Conservation (phyloP, 2,113 vertebrate genomes). For the Eolophus roseicapilla region DNA sequence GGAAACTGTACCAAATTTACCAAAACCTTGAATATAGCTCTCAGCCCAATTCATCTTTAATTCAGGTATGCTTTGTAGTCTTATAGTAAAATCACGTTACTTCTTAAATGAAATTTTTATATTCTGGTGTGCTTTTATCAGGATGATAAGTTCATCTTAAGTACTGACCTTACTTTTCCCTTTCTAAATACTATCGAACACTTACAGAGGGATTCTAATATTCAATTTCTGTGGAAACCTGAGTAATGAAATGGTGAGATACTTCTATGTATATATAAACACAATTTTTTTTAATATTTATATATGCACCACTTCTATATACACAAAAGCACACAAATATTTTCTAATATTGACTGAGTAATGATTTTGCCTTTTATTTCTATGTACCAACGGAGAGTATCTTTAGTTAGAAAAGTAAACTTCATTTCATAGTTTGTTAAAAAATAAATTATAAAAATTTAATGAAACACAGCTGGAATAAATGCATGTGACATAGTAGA, state of each 20-base stretch:
- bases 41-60: neutral
- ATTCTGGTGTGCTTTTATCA: neutral
- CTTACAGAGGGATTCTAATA: neutral
- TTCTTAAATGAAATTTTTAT: neutral
- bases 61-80: neutral
- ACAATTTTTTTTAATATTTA: neutral
- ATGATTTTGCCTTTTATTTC: neutral
- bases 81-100: neutral
- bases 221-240: neutral
- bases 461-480: conserved; percentile 19
- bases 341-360: neutral
- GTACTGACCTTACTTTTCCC: neutral
- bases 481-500: neutral
- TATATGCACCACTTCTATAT: neutral
- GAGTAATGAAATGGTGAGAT: neutral
- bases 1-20: neutral
- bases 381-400: neutral
- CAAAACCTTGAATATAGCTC: neutral
- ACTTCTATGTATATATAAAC: neutral
- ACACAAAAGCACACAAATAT: neutral
- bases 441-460: neutral
- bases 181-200: neutral
- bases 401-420: neutral
- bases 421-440: neutral
- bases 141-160: neutral